phyloP scores from a whole-genome alignment of 2,888 invertebrate species.

The Drosophila cyrtoloma region DNA sequence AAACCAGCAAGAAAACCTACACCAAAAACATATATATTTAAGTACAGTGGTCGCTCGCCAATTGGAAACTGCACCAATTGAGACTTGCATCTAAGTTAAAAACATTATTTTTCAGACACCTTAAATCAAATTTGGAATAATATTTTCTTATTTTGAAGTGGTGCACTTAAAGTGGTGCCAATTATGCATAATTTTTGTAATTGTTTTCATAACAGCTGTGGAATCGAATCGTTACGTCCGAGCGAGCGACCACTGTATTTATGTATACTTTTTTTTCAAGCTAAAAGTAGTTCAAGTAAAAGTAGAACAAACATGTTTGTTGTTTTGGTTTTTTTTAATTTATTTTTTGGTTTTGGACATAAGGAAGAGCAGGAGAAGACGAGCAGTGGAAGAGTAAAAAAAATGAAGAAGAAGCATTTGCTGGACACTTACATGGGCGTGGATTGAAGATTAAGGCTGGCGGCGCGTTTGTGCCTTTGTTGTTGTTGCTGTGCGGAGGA shows the following conservation, averaged over 20 bases:
- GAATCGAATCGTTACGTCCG: neutral
- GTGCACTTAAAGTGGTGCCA: neutral
- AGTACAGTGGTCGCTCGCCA: slow-evolving; percentile 5
- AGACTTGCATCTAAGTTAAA: neutral
- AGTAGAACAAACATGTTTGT: slow-evolving; percentile 47
- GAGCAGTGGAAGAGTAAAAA: slow-evolving; percentile 3
- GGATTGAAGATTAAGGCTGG: slow-evolving; percentile 60
- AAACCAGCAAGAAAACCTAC: slow-evolving; percentile 71
- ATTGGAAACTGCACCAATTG: neutral
- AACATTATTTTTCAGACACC: neutral
- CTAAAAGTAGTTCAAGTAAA: slow-evolving; percentile 55
- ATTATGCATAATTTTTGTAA: neutral
- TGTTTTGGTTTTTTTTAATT: slow-evolving; percentile 7
- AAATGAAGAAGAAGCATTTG: neutral
- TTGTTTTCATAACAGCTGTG: neutral
- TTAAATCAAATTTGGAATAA: neutral
- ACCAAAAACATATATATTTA: slow-evolving; percentile 47
- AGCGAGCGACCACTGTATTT: slow-evolving; percentile 16
- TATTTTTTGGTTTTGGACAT: slow-evolving; percentile 1
- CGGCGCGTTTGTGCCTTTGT: slow-evolving; percentile 64
- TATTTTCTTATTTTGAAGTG: neutral
- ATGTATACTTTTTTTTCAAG: slow-evolving; percentile 21
- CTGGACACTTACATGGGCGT: slow-evolving; percentile 71
- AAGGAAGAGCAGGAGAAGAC: slow-evolving; percentile 14
- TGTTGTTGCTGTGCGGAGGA: slow-evolving; percentile 51